Conservation (phyloP, 2,113 vertebrate genomes). For the Atractosteus spatula region DNA sequence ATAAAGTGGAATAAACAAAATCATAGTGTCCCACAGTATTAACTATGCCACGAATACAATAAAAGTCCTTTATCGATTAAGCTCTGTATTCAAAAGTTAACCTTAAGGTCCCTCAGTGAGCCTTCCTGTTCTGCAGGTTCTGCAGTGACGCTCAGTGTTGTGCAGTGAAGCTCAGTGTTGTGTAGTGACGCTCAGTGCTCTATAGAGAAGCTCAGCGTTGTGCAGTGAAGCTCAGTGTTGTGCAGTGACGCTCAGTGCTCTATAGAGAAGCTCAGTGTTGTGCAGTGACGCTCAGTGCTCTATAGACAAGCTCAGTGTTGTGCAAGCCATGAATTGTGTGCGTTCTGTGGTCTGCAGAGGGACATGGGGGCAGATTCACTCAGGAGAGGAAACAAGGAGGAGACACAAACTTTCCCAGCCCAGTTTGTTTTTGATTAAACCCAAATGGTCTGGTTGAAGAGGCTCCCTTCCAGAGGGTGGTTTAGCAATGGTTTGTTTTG, state of each 20-base stretch:
- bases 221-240: too few species aligned
- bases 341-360: slow-evolving; percentile 18
- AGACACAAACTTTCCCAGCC: background rate
- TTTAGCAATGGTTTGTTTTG: background rate
- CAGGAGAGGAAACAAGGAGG: background rate
- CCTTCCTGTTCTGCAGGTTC: too few species aligned
- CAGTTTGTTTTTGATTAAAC: slow-evolving; percentile 35
- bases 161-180: too few species aligned
- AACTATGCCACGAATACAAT: too few species aligned
- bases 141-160: background rate
- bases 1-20: too few species aligned
- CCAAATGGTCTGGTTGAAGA: slow-evolving; percentile 35
- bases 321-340: background rate
- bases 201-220: too few species aligned
- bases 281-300: slow-evolving; percentile 26
- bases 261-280: slow-evolving; percentile 41
- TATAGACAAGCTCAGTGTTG: slow-evolving; percentile 14
- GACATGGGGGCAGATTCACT: slow-evolving; percentile 5
- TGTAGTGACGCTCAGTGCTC: too few species aligned
- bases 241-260: slow-evolving; percentile 33
- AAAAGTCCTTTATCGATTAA: too few species aligned
- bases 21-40: too few species aligned
- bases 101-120: too few species aligned
- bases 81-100: too few species aligned
- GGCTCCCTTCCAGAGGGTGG: slow-evolving; percentile 6